phyloP scores from a whole-genome alignment of 1,140 invertebrate genomes.

The Dufourea novaeangliae region DNA sequence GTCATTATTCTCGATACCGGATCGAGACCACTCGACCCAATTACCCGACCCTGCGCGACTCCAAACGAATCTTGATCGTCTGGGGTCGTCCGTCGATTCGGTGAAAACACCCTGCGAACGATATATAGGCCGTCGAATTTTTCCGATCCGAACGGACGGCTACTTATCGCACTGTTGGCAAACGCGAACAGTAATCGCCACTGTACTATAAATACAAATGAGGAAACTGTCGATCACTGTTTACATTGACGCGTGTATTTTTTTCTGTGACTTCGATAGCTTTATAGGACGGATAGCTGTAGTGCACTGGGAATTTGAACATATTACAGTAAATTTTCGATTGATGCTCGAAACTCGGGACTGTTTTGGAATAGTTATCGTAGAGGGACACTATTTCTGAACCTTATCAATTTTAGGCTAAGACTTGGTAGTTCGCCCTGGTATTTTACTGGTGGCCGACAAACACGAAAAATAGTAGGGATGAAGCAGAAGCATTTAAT shows the following conservation, averaged over 20 bases:
- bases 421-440: too few relatives aligned
- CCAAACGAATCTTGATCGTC: slow-evolving; percentile 30
- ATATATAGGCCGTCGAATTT: slow-evolving; percentile 11
- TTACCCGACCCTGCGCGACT: slow-evolving; percentile 47
- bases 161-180: not conserved
- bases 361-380: too few relatives aligned
- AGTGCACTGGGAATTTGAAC: too few relatives aligned
- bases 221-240: slow-evolving; percentile 10
- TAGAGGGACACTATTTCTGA: too few relatives aligned
- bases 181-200: not conserved
- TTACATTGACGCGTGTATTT: not conserved
- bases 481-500: too few relatives aligned
- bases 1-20: slow-evolving; percentile 49
- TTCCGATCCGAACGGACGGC: not conserved
- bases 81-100: not conserved
- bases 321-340: too few relatives aligned
- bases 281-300: too few relatives aligned
- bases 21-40: slow-evolving; percentile 60
- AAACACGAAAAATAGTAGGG: too few relatives aligned
- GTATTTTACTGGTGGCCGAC: too few relatives aligned
- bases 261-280: not conserved
- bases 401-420: too few relatives aligned
- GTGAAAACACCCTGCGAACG: too few relatives aligned
- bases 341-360: not conserved
- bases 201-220: slow-evolving; percentile 38